These are phyloP conservation scores for Setophaga kirtlandii DNA, from an alignment of 2,113 vertebrate species.

Conservation along the genomic window DNA sequence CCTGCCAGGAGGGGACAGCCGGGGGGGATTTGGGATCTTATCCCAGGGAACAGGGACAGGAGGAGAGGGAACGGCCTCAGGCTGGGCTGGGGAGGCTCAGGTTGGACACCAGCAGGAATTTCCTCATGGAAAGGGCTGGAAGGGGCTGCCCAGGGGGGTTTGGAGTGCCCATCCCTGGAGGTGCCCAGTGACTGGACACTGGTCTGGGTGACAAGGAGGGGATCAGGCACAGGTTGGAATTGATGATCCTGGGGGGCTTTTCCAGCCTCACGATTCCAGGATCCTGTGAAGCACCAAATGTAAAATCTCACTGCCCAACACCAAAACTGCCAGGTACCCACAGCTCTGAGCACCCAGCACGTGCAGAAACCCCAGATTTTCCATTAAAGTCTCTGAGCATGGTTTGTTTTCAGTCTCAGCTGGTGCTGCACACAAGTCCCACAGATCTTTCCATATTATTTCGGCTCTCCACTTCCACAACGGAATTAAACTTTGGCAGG, in stretches of 20 bases:
- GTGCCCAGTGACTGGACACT: fast-evolving
- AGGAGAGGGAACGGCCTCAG: neutral
- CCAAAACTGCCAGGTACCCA: neutral
- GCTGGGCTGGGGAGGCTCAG: neutral
- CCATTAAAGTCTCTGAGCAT: neutral
- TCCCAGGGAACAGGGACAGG: neutral
- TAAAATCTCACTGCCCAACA: fast-evolving
- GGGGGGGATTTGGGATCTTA: neutral
- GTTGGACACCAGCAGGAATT: neutral
- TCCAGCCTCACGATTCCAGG: neutral
- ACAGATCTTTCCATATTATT: constrained; percentile 22
- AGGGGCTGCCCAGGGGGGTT: neutral
- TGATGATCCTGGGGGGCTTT: neutral
- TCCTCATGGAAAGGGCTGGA: neutral
- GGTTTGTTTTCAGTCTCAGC: neutral
- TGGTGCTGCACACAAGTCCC: neutral
- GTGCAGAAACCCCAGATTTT: neutral
- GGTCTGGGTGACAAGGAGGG: neutral
- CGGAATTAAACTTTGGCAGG: neutral
- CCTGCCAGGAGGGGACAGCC: neutral
- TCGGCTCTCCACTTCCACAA: neutral
- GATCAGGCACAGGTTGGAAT: neutral
- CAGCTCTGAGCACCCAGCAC: neutral
- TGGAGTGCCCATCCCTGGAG: neutral
- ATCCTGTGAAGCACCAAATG: neutral